A percentile compares a stretch with the other conserved stretches of the same genome.
These are phyloP conservation scores for Galbula dea DNA, from an alignment of 2,113 vertebrate genomes.

Conservation along the genomic window DNA sequence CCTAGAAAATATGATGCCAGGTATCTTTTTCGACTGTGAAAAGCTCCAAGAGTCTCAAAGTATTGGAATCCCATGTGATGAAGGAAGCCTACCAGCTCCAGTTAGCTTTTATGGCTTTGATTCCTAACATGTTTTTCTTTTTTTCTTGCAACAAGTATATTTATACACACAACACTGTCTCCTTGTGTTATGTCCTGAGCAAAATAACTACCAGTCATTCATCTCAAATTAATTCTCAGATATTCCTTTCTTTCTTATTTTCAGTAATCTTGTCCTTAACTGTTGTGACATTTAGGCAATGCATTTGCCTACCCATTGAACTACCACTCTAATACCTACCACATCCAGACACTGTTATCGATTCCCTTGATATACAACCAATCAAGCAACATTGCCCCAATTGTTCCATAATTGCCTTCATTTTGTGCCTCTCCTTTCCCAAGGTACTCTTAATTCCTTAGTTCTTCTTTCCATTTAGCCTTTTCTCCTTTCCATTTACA, in stretches of 20 bases:
- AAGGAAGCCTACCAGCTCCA: not conserved
- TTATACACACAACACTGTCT: not conserved
- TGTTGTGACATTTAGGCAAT: not conserved
- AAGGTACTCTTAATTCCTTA: not conserved
- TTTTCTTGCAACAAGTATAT: not conserved
- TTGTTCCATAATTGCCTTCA: not conserved
- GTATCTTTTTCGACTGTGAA: not conserved
- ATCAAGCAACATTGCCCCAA: not conserved
- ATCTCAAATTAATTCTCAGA: not conserved
- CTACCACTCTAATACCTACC: not conserved
- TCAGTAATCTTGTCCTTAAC: not conserved
- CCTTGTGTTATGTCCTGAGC: not conserved
- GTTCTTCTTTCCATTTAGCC: not conserved
- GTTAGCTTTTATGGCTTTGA: not conserved
- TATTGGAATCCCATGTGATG: not conserved
- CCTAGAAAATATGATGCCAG: not conserved
- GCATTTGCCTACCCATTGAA: not conserved
- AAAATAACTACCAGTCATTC: not conserved
- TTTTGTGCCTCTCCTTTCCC: not conserved
- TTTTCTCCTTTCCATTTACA: not conserved
- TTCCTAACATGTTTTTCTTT: not conserved
- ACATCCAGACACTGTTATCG: accelerated
- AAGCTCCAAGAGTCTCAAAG: not conserved
- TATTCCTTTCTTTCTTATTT: not conserved
- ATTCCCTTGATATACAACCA: not conserved